These are phyloP conservation scores for Alsophila aescularia DNA, from an alignment of 2,888 invertebrate genomes.

Conservation along the genomic window DNA sequence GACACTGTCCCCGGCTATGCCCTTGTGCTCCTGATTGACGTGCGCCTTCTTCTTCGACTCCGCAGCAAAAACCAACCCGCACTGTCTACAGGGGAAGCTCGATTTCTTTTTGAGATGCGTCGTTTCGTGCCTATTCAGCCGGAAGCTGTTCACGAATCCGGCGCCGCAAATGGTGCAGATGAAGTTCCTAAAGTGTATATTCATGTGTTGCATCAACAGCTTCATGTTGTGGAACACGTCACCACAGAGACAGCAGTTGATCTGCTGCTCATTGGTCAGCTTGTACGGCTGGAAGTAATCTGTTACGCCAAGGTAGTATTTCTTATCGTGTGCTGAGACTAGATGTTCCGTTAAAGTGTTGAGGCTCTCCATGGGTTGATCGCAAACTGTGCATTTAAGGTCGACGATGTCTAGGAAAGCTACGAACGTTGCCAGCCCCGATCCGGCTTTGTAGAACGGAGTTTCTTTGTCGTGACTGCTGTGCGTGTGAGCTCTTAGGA, in stretches of 20 bases:
- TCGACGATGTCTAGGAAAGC: constrained; percentile 74
- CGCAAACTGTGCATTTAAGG: constrained; percentile 70
- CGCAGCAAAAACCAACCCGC: constrained; percentile 67
- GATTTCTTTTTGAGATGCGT: constrained; percentile 74
- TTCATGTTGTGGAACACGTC: constrained; percentile 76
- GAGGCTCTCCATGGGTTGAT: constrained; percentile 57
- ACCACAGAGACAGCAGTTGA: constrained; percentile 69
- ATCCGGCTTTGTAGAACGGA: constrained; percentile 68
- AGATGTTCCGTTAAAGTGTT: constrained; percentile 64
- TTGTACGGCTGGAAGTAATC: constrained; percentile 74
- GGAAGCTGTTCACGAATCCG: constrained; percentile 71
- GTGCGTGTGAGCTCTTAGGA: constrained; percentile 57
- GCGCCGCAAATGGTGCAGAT: constrained; percentile 77
- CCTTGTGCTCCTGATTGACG: constrained; percentile 73
- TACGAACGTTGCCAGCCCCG: constrained; percentile 71
- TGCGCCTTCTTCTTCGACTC: constrained; percentile 76
- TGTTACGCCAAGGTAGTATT: constrained; percentile 65
- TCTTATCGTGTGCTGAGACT: constrained; percentile 65
- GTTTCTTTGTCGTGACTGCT: constrained; percentile 68
- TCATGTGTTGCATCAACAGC: constrained; percentile 77
- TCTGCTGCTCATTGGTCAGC: constrained; percentile 63
- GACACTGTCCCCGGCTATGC: constrained; percentile 74
- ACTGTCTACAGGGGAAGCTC: constrained; percentile 67
- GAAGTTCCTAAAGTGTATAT: constrained; percentile 73
- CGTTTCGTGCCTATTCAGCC: constrained; percentile 69